Evolutionary conservation across 2,888 invertebrate species (phyloP).

Genomic region (Chymomyza caudatula): DNA sequence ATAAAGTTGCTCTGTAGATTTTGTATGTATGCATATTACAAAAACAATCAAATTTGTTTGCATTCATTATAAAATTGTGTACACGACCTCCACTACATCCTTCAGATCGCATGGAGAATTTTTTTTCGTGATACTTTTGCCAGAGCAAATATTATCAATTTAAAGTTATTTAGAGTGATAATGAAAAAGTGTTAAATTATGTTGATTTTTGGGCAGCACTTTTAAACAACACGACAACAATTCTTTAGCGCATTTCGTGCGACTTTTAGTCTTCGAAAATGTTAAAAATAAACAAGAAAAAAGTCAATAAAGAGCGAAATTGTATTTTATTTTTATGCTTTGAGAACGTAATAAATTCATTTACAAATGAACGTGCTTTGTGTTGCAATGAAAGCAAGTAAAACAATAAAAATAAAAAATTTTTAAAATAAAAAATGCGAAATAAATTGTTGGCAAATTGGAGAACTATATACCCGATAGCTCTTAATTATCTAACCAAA

Average conservation of each 20-base stretch:
- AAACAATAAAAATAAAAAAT: background rate
- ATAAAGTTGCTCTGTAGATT: background rate
- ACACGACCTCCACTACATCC: slow-evolving; percentile 51
- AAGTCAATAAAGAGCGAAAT: slow-evolving; percentile 3
- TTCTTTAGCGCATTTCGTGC: background rate
- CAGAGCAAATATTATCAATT: background rate
- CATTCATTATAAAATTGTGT: background rate
- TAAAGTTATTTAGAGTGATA: background rate
- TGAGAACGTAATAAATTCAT: background rate
- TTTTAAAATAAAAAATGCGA: background rate
- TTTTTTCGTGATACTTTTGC: background rate
- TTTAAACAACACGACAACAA: background rate
- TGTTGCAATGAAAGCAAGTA: background rate
- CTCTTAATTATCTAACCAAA: background rate
- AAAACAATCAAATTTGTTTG: background rate
- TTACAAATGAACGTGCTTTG: background rate
- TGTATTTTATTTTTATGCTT: background rate
- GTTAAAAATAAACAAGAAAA: slow-evolving; percentile 62
- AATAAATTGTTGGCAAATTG: background rate
- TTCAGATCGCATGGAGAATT: background rate
- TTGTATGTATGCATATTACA: background rate
- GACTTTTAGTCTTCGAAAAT: slow-evolving; percentile 49
- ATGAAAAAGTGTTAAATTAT: background rate
- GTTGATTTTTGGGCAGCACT: background rate
- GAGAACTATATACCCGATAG: too few species aligned